Conservation (phyloP, 2,888 invertebrate genomes). For the Parnassius mnemosyne region DNA sequence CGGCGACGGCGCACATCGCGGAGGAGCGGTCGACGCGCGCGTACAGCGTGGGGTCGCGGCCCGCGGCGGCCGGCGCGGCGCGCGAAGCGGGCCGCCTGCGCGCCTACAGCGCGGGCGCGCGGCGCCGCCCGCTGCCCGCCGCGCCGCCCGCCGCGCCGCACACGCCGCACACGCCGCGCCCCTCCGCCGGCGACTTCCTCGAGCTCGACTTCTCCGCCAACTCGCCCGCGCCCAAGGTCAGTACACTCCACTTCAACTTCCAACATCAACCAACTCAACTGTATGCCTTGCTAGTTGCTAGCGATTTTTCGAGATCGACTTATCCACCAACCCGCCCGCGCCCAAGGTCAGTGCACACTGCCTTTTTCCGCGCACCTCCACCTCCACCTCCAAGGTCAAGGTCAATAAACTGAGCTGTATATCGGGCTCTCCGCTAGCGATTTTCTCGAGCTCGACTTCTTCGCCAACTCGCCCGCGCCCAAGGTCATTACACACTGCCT, state of each 20-base stretch:
- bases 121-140: conserved; percentile 54
- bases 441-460: conserved; percentile 87
- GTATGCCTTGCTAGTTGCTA: too few species aligned
- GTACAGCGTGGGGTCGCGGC: conserved; percentile 92
- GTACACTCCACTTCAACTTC: conserved; percentile 19
- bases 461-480: conserved; percentile 50
- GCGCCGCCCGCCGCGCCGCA: conserved; percentile 38
- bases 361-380: too few species aligned
- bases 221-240: conserved; percentile 51
- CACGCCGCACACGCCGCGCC: conserved; percentile 35
- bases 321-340: too few species aligned
- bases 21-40: conserved; percentile 85
- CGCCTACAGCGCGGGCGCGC: conserved; percentile 79
- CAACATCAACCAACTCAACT: too few species aligned
- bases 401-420: conserved; percentile 27
- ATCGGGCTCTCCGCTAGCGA: conserved; percentile 57
- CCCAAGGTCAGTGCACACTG: too few species aligned
- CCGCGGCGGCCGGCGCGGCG: conserved; percentile 57
- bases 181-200: conserved; percentile 88
- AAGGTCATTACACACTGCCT: conserved; percentile 37
- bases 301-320: too few species aligned
- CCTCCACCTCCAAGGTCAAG: too few species aligned
- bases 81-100: conserved; percentile 76
- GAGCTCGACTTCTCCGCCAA: conserved; percentile 81
- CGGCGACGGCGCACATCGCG: conserved; percentile 86